These are phyloP conservation scores for Hemaris fuciformis DNA, from an alignment of 2,888 invertebrate genomes.

Conservation along the genomic window DNA sequence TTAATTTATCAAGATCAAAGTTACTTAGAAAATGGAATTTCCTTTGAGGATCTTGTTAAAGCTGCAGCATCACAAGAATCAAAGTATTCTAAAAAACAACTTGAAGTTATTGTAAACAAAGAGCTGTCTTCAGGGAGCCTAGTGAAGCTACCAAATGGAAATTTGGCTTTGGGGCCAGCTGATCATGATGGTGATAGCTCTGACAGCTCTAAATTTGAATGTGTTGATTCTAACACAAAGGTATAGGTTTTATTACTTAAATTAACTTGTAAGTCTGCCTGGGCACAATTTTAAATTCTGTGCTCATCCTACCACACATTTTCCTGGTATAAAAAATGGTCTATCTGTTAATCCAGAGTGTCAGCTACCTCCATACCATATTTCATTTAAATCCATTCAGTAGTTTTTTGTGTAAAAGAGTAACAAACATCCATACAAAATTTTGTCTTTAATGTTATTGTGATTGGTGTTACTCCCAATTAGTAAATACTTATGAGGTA, in stretches of 20 bases:
- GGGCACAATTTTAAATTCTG: too few species aligned
- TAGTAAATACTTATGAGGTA: too few species aligned
- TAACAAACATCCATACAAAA: too few species aligned
- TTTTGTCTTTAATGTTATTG: too few species aligned
- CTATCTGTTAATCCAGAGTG: too few species aligned
- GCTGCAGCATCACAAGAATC: slow-evolving; percentile 85
- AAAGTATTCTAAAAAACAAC: slow-evolving; percentile 82
- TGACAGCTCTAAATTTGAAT: slow-evolving; percentile 74
- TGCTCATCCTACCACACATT: too few species aligned
- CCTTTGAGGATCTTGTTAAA: slow-evolving; percentile 84
- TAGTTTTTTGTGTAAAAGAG: too few species aligned
- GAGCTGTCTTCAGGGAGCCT: slow-evolving; percentile 86
- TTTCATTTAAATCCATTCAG: too few species aligned
- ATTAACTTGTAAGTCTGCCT: not conserved
- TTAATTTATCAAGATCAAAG: slow-evolving; percentile 87
- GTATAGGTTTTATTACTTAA: slow-evolving; percentile 34
- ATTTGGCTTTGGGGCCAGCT: slow-evolving; percentile 85
- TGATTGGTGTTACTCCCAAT: too few species aligned
- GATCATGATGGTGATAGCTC: slow-evolving; percentile 81
- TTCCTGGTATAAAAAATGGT: too few species aligned
- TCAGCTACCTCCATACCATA: too few species aligned
- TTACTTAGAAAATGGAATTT: slow-evolving; percentile 86
- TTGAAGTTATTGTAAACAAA: slow-evolving; percentile 85
- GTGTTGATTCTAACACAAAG: slow-evolving; percentile 70
- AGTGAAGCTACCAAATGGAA: slow-evolving; percentile 85